phyloP scores from a whole-genome alignment of 2,113 vertebrate species.

The Glaucidium brasilianum region DNA sequence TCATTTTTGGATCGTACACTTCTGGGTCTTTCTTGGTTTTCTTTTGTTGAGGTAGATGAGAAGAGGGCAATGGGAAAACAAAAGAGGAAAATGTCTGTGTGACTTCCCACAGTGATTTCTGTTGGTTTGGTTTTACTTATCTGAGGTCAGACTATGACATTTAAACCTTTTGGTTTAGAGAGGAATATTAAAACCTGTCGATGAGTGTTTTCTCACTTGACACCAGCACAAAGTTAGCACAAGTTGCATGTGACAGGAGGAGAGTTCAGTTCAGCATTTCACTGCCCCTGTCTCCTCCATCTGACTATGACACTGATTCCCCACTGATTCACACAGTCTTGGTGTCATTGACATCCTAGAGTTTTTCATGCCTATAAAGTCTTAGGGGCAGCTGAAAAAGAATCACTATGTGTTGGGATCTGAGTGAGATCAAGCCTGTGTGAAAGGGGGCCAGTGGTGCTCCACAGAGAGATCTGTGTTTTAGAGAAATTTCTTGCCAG shows the following conservation, averaged over 20 bases:
- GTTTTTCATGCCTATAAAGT: neutral
- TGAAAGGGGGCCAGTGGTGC: neutral
- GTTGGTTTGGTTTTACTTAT: neutral
- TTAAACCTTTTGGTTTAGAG: neutral
- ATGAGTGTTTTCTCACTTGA: neutral
- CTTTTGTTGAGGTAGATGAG: neutral
- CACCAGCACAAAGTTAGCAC: neutral
- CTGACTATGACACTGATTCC: fast-evolving
- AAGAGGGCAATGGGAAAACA: neutral
- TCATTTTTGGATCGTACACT: neutral
- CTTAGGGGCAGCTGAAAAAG: neutral
- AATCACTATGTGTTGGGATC: fast-evolving
- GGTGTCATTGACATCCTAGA: neutral
- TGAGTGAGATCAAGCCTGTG: neutral
- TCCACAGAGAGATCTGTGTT: neutral
- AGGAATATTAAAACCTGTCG: neutral
- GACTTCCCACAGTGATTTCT: neutral
- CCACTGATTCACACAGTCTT: neutral
- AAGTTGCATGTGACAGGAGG: neutral
- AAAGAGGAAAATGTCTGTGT: neutral
- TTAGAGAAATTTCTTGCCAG: neutral
- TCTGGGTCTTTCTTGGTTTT: neutral
- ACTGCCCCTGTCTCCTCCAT: neutral
- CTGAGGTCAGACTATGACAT: neutral
- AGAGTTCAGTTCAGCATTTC: neutral